phyloP scores from a whole-genome alignment of 2,888 invertebrate species.

The Mylabris sibirica region DNA sequence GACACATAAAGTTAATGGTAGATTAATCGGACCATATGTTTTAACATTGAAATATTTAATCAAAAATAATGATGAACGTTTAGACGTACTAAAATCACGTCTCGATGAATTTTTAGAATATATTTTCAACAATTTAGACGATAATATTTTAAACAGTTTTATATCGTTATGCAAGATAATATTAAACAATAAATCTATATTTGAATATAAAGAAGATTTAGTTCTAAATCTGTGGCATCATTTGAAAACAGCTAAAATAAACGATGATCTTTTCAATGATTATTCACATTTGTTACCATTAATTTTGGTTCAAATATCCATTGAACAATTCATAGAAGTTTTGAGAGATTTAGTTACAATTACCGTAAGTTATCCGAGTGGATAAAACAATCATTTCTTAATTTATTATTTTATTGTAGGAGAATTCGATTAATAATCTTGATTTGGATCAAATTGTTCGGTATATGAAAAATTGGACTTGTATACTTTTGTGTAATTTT shows the following conservation, averaged over 20 bases:
- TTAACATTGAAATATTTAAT: conserved; percentile 42
- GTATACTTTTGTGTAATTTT: conserved; percentile 50
- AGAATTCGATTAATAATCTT: conserved; percentile 29
- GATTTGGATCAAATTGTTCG: conserved; percentile 35
- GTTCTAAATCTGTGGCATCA: conserved; percentile 46
- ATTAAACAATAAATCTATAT: conserved; percentile 49
- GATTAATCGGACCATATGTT: conserved; percentile 29
- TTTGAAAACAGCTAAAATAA: conserved; percentile 46
- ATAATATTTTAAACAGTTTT: conserved; percentile 41
- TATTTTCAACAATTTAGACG: conserved; percentile 34
- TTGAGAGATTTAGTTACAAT: conserved; percentile 47
- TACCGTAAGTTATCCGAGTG: conserved; percentile 45
- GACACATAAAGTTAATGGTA: conserved; percentile 33
- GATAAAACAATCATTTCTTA: background rate
- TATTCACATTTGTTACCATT: conserved; percentile 51
- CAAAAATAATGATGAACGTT: conserved; percentile 38
- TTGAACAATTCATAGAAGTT: conserved; percentile 50
- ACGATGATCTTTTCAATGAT: conserved; percentile 42
- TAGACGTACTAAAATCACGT: conserved; percentile 37
- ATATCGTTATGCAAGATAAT: conserved; percentile 50
- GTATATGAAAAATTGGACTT: conserved; percentile 50
- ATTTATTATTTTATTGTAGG: conserved; percentile 36
- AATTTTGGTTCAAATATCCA: conserved; percentile 51
- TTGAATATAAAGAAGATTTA: conserved; percentile 43
- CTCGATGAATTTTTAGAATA: conserved; percentile 41